These are phyloP conservation scores for Macrophya alboannulata DNA, from an alignment of 2,888 invertebrate genomes.

Conservation along the genomic window DNA sequence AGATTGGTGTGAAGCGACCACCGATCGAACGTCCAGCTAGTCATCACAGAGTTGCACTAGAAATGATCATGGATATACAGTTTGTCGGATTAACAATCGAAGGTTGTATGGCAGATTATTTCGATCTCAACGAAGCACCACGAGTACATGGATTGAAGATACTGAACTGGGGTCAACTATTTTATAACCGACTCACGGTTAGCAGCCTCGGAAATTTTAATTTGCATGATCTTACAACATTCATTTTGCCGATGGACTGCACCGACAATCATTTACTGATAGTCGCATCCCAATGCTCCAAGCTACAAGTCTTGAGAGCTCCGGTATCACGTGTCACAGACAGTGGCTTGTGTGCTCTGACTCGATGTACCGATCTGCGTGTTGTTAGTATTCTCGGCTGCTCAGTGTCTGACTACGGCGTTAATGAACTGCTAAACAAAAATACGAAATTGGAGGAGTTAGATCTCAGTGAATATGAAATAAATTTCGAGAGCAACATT, in stretches of 20 bases:
- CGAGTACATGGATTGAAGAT: neutral
- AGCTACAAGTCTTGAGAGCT: neutral
- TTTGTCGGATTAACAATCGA: neutral
- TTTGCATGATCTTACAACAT: neutral
- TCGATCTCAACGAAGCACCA: neutral
- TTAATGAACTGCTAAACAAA: neutral
- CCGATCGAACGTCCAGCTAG: neutral
- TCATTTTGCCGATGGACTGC: neutral
- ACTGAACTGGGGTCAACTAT: neutral
- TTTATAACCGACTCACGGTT: neutral
- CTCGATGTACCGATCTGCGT: neutral
- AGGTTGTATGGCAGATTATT: neutral
- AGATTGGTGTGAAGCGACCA: neutral
- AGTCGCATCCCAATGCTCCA: neutral
- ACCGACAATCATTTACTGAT: slow-evolving; percentile 1
- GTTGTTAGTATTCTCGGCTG: neutral
- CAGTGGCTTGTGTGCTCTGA: neutral
- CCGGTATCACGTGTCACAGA: neutral
- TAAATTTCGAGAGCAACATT: neutral
- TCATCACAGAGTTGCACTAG: neutral
- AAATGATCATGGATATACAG: neutral
- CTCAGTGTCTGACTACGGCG: neutral
- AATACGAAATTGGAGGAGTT: neutral
- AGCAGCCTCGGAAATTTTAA: neutral
- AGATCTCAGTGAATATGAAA: no score